Evolutionary conservation across 2,113 vertebrate species (phyloP).

Genomic region (Grus americana): DNA sequence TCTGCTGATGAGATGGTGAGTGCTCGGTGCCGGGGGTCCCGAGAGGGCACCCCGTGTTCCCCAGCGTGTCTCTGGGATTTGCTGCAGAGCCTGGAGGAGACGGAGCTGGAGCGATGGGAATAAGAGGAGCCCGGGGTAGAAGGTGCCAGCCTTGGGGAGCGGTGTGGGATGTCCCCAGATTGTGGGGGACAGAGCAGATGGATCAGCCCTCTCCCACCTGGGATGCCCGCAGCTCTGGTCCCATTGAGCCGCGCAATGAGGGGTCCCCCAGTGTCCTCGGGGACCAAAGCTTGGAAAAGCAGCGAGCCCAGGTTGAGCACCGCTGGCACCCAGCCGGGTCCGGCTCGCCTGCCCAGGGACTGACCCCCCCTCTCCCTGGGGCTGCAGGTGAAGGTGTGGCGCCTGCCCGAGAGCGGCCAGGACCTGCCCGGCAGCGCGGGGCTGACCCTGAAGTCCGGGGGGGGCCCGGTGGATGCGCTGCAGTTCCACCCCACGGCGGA

Average conservation of each 20-base stretch:
- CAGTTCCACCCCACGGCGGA: slow-evolving; percentile 89
- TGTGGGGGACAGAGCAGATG: neutral
- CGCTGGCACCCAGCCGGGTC: neutral
- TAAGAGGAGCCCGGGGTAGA: neutral
- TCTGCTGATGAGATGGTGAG: slow-evolving; percentile 88
- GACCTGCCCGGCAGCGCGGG: slow-evolving; percentile 62
- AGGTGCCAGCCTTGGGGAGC: neutral
- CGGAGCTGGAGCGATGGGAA: neutral
- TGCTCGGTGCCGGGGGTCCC: neutral
- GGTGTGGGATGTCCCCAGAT: neutral
- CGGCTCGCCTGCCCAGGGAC: fast-evolving
- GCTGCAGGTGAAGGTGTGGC: slow-evolving; percentile 91
- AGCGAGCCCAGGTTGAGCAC: neutral
- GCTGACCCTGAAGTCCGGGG: slow-evolving; percentile 73
- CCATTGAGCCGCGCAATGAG: fast-evolving
- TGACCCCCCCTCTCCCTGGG: neutral
- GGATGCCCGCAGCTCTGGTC: neutral
- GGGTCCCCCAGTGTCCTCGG: neutral
- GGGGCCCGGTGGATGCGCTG: slow-evolving; percentile 72
- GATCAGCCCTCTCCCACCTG: neutral
- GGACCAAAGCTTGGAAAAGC: neutral
- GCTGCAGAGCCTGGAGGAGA: neutral
- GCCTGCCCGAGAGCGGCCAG: slow-evolving; percentile 63
- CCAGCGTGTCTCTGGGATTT: fast-evolving
- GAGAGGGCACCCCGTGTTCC: too few relatives aligned